phyloP scores from a whole-genome alignment of 2,888 invertebrate genomes.

The Nymphalis c-album region DNA sequence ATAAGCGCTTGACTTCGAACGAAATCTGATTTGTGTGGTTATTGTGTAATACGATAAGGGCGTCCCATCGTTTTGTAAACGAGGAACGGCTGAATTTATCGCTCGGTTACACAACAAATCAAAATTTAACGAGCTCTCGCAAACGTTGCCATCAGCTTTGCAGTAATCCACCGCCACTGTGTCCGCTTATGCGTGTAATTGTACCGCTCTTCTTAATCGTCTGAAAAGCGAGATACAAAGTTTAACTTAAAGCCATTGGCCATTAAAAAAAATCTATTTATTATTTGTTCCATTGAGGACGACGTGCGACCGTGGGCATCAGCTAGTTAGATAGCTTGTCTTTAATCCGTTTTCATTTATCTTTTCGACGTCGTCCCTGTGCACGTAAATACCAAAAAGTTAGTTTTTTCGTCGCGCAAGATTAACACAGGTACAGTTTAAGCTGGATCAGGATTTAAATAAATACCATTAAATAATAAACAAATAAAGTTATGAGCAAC shows the following conservation, averaged over 20 bases:
- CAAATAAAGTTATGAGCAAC: constrained; percentile 63
- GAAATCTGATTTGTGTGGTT: constrained; percentile 80
- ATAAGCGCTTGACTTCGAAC: constrained; percentile 79
- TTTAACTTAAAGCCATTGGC: constrained; percentile 9
- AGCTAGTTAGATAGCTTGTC: constrained; percentile 48
- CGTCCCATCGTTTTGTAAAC: constrained; percentile 62
- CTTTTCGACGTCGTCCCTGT: constrained; percentile 56
- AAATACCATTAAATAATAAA: constrained; percentile 77
- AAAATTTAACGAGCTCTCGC: constrained; percentile 77
- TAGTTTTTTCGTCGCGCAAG: constrained; percentile 58
- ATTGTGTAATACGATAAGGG: constrained; percentile 76
- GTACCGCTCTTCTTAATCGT: constrained; percentile 60
- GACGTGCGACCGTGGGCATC: constrained; percentile 21
- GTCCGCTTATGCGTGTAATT: constrained; percentile 72
- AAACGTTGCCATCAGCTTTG: constrained; percentile 61
- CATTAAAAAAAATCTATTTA: constrained; percentile 23
- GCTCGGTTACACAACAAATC: constrained; percentile 80
- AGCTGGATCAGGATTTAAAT: constrained; percentile 72
- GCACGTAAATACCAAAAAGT: constrained; percentile 61
- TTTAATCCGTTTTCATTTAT: constrained; percentile 55
- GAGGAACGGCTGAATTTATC: constrained; percentile 68
- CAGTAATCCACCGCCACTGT: constrained; percentile 56
- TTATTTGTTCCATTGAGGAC: constrained; percentile 43
- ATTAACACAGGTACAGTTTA: constrained; percentile 74
- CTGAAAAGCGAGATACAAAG: constrained; percentile 47